Percentiles rank a stretch among this genome's conserved stretches.
Evolutionary conservation across 2,113 vertebrate species (phyloP).

Genomic region (Pollachius pollachius): DNA sequence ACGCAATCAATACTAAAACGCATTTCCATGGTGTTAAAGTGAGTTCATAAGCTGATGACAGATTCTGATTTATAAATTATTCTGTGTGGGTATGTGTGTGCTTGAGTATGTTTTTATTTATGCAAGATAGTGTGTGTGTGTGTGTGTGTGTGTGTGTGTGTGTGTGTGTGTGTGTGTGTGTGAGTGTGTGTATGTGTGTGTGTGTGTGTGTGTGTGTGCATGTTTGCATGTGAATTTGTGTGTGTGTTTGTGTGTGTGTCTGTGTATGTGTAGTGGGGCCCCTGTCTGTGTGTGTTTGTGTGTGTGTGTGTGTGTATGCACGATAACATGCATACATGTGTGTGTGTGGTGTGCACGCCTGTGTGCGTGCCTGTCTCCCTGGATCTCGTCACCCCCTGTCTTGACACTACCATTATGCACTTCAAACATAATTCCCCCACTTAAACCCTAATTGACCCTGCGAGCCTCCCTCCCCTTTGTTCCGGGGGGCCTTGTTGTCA

Average conservation of each 20-base stretch:
- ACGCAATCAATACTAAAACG: neutral
- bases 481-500: slow-evolving; percentile 22
- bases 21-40: neutral
- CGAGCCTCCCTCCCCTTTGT: neutral
- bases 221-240: no score
- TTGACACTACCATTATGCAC: no score
- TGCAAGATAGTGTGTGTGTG: neutral
- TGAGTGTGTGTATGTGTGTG: neutral
- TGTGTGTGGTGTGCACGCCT: neutral
- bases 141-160: neutral
- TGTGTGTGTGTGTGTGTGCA: neutral
- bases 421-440: neutral
- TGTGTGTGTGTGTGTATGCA: no score
- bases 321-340: neutral
- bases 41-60: no score
- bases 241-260: neutral
- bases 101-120: no score
- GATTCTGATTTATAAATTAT: no score
- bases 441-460: neutral
- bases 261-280: neutral
- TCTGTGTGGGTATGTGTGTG: no score
- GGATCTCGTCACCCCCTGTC: neutral
- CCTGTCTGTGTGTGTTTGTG: neutral
- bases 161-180: neutral
- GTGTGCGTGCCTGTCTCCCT: neutral